A percentile compares a stretch with the other conserved stretches of the same genome.
phyloP scores from a whole-genome alignment of 2,888 invertebrate species.

The Diabrotica balteata region DNA sequence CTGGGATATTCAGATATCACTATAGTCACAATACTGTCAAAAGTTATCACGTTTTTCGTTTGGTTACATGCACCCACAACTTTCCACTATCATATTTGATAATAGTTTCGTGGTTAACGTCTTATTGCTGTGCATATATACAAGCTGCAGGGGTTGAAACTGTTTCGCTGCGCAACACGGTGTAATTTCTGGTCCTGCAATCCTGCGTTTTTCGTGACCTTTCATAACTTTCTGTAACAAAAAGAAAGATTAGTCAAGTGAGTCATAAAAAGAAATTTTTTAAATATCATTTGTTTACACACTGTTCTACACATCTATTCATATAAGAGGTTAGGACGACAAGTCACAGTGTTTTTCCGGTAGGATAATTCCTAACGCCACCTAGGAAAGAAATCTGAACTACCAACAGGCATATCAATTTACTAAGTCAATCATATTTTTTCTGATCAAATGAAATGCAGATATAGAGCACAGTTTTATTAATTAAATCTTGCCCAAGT shows the following conservation, averaged over 20 bases:
- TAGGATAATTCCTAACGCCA: too few species aligned
- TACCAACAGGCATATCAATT: too few species aligned
- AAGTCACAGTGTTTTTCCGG: too few species aligned
- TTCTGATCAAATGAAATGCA: too few species aligned
- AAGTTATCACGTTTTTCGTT: slow-evolving; percentile 11
- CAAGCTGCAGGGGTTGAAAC: slow-evolving; percentile 78
- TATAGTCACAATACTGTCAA: slow-evolving; percentile 41
- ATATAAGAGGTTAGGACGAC: too few species aligned
- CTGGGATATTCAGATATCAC: slow-evolving; percentile 37
- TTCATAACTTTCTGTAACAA: slow-evolving; percentile 74
- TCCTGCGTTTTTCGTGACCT: slow-evolving; percentile 57
- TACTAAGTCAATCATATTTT: too few species aligned
- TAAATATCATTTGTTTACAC: too few species aligned
- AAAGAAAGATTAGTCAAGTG: slow-evolving; percentile 14
- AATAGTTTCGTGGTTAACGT: slow-evolving; percentile 80
- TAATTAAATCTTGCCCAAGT: too few species aligned
- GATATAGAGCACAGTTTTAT: too few species aligned
- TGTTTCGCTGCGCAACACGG: slow-evolving; percentile 89
- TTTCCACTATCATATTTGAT: slow-evolving; percentile 91
- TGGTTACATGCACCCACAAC: slow-evolving; percentile 82
- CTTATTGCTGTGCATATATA: slow-evolving; percentile 81
- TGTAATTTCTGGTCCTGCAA: slow-evolving; percentile 69
- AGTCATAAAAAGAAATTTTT: too few species aligned
- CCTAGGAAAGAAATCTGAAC: too few species aligned
- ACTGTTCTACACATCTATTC: too few species aligned